Conservation (phyloP, 2,888 invertebrate genomes). For the Notodonta ziczac region DNA sequence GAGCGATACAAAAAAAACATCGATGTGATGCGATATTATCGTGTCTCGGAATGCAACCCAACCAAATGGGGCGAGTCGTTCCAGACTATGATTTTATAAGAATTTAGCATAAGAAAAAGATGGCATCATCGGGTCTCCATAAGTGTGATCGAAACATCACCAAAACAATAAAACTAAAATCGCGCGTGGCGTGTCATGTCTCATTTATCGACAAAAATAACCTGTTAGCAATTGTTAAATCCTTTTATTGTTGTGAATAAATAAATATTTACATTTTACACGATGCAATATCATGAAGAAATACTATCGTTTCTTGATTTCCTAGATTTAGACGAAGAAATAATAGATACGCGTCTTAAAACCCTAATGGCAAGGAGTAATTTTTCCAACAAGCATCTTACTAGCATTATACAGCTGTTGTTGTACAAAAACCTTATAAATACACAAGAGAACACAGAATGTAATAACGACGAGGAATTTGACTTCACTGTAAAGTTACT, state of each 20-base stretch:
- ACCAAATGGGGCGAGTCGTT: no score
- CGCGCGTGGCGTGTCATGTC: no score
- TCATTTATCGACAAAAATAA: no score
- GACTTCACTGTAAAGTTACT: constrained; percentile 63
- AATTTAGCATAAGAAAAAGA: background rate
- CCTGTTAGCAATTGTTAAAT: no score
- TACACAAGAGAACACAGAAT: constrained; percentile 64
- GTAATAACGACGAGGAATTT: constrained; percentile 66
- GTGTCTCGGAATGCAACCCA: no score
- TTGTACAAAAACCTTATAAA: constrained; percentile 74
- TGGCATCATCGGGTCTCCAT: background rate
- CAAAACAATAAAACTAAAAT: background rate
- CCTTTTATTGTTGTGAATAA: no score
- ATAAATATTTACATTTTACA: background rate
- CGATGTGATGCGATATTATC: no score
- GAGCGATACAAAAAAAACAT: no score
- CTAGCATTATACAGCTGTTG: constrained; percentile 60
- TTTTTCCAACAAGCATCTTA: constrained; percentile 58
- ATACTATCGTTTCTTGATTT: constrained; percentile 67
- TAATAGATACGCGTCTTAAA: constrained; percentile 66
- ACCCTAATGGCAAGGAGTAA: constrained; percentile 57
- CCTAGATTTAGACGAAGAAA: constrained; percentile 72
- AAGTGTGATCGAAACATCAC: no score
- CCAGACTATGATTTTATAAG: background rate
- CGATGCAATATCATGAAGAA: constrained; percentile 46